Base-by-base conservation (phyloP, 2,888 invertebrate species). In the Alloscopus bannaensis region DNA sequence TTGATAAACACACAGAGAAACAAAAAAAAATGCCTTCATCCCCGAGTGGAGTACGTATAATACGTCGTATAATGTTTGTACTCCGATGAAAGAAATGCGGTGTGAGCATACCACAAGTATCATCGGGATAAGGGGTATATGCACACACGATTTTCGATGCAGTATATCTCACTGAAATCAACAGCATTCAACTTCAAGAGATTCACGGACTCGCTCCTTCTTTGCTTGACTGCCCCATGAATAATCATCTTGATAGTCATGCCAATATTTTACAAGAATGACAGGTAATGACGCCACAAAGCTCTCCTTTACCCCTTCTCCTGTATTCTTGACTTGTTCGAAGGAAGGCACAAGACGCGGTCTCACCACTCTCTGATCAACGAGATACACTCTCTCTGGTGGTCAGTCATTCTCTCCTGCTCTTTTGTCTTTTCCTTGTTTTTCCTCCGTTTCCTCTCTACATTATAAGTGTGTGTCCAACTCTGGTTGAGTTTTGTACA, bases 221-320 rank as follows among this genome's bases (percentile, higher is more conserved):
- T 66, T 50, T 75, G 59, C 78, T 42, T 78, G 78, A 78, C 78
- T 78, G 71, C 78, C 78, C 78, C 71, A 71, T 78, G 78, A 78
- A 78, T 78, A 78, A 78, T 78, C 78, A 78, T 78, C 78, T 78
- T 78, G 78, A 78, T 78, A 78, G 78, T 60, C 71, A 78, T 78
- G 78, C 78, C 78, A 78, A 78, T 78, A 78, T 78, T 78, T 78
- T 78, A 78, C 71, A 59, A 60, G 78, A 78, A 78, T 78, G 78
- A 78, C 78, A 78, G 78, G 71, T 78, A 78, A 78, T 78, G 78
- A 78, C 78, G 78, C 78, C 78, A 78, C 71, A 71, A 64, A n/a
- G n/a, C 71, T 78, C 65, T 66, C 36, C 47, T 47, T 52, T 55
- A 65, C 78, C 57, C 65, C 50, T 78, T 60, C 50, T 47, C 57